A percentile compares a stretch with the other conserved stretches of the same genome.
Evolutionary conservation across 1,140 invertebrate genomes (phyloP).

Genomic region (Druon quercuslanigerum): DNA sequence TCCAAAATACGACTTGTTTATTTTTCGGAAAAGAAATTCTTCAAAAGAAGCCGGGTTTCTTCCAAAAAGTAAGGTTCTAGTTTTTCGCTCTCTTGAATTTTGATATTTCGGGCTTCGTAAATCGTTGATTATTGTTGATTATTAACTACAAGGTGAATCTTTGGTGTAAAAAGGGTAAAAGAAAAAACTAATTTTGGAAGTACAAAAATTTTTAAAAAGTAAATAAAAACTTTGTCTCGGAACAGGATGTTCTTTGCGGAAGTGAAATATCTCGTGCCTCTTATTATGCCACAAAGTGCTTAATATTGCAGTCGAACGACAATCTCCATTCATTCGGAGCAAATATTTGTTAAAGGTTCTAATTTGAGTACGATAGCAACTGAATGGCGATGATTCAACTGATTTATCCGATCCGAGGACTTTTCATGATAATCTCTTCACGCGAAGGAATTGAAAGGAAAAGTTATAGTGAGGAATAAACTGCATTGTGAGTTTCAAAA

Average conservation of each 20-base stretch:
- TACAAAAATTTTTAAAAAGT: slow-evolving; percentile 19
- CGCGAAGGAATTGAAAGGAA: slow-evolving; percentile 27
- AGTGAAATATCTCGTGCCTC: slow-evolving; percentile 29
- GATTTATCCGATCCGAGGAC: slow-evolving; percentile 1
- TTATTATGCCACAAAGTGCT: slow-evolving; percentile 30
- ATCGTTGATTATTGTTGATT: slow-evolving; percentile 10
- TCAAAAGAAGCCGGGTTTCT: background rate
- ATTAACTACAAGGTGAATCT: background rate
- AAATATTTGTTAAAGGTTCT: slow-evolving; percentile 23
- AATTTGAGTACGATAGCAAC: slow-evolving; percentile 28
- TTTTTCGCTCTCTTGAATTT: background rate
- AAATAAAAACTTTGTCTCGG: slow-evolving; percentile 27
- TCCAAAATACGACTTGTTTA: too few species aligned
- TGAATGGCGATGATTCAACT: slow-evolving; percentile 22
- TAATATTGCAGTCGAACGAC: slow-evolving; percentile 30
- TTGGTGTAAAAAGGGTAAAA: slow-evolving; percentile 13
- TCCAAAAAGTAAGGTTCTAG: background rate
- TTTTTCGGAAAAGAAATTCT: background rate
- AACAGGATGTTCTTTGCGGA: slow-evolving; percentile 30
- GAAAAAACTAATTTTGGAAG: slow-evolving; percentile 29
- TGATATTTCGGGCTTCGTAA: slow-evolving; percentile 4
- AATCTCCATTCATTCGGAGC: slow-evolving; percentile 29
- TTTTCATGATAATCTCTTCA: slow-evolving; percentile 5
- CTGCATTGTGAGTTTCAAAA: slow-evolving; percentile 12
- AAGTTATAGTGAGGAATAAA: background rate